phyloP scores from a whole-genome alignment of 2,113 vertebrate genomes.

The Tragulus kanchil region DNA sequence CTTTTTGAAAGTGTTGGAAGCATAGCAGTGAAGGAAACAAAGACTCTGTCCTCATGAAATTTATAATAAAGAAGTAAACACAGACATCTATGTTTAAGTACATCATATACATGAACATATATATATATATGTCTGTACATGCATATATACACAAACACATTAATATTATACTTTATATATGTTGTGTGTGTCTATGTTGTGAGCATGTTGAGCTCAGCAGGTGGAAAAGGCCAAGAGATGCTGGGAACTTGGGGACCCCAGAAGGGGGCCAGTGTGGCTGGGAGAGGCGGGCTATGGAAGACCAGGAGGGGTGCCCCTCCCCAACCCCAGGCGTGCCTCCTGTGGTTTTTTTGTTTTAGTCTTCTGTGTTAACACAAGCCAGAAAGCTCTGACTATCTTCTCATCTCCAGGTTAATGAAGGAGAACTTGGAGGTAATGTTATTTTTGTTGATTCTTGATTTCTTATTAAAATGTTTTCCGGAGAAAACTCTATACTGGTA shows the following conservation, averaged over 20 bases:
- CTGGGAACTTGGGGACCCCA: background rate
- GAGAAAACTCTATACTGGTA: background rate
- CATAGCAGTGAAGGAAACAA: background rate
- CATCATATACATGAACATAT: too few species aligned
- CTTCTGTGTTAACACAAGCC: background rate
- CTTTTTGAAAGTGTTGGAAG: background rate
- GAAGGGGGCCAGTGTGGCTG: background rate
- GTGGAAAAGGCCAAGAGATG: background rate
- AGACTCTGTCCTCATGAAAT: background rate
- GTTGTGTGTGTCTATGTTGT: background rate
- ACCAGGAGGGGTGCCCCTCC: background rate
- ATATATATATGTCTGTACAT: too few species aligned
- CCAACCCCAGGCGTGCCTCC: background rate
- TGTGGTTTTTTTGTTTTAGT: background rate
- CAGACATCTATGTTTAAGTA: rapidly evolving
- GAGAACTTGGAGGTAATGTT: constrained; percentile 55
- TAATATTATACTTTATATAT: background rate
- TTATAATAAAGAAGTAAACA: background rate
- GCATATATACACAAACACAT: background rate
- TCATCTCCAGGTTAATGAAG: constrained; percentile 64
- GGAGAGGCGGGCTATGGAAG: background rate
- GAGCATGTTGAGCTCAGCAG: background rate
- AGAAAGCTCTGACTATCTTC: background rate
- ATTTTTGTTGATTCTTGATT: constrained; percentile 68
- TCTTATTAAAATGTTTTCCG: constrained; percentile 58